Evolutionary conservation across 2,888 invertebrate genomes (phyloP).

Genomic region (Octodonta nipae): DNA sequence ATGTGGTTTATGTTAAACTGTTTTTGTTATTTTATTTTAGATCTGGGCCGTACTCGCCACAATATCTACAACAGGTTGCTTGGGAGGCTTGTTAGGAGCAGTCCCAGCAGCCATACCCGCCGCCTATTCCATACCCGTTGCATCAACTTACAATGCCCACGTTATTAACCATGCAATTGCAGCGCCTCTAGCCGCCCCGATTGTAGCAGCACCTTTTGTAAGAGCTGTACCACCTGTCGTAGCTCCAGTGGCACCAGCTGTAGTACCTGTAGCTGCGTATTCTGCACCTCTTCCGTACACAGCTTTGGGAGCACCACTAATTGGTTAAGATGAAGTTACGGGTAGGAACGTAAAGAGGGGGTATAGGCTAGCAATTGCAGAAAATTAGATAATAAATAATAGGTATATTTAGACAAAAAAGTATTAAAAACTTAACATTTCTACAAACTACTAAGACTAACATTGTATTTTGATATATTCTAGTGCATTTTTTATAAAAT

Average conservation of each 20-base stretch:
- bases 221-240: conserved; percentile 17
- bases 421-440: too few species aligned
- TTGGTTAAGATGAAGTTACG: too few species aligned
- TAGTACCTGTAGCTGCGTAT: conserved; percentile 20
- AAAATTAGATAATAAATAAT: too few species aligned
- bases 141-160: conserved; percentile 63
- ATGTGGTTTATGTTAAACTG: too few species aligned
- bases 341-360: conserved; percentile 8
- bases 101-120: conserved; percentile 34
- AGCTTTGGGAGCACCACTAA: too few species aligned
- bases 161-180: conserved; percentile 62
- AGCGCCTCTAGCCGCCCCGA: conserved; percentile 41
- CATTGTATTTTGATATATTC: too few species aligned
- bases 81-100: conserved; percentile 25
- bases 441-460: too few species aligned
- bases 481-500: too few species aligned
- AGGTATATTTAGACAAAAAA: too few species aligned
- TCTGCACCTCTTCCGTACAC: conserved; percentile 13
- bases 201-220: conserved; percentile 25
- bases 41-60: conserved; percentile 9
- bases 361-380: too few species aligned
- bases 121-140: conserved; percentile 55
- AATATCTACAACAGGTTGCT: conserved; percentile 14
- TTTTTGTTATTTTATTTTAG: too few species aligned
- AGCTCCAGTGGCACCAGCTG: conserved; percentile 15